A percentile compares a stretch with the other conserved stretches of the same genome.
Evolutionary conservation across 2,113 vertebrate genomes (phyloP).

Genomic region (Spizaetus ornatus): DNA sequence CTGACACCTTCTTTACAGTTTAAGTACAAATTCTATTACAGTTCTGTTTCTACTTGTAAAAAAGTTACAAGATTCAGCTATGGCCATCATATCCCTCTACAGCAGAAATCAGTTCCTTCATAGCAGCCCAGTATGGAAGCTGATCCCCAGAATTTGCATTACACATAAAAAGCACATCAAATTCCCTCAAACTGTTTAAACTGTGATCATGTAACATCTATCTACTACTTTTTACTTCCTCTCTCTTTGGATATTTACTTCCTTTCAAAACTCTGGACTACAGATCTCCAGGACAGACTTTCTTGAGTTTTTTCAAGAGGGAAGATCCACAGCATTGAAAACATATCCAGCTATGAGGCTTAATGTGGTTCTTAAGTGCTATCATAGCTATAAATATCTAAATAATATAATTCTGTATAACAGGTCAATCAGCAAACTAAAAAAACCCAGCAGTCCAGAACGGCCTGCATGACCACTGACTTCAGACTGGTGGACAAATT

Average conservation of each 20-base stretch:
- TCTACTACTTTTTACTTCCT: neutral
- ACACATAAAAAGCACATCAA: neutral
- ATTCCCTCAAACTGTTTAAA: neutral
- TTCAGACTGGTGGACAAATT: constrained; percentile 4
- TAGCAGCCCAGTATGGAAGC: neutral
- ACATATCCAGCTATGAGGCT: neutral
- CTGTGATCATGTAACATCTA: neutral
- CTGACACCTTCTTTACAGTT: neutral
- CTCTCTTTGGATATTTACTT: neutral
- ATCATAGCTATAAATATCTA: neutral
- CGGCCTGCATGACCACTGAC: neutral
- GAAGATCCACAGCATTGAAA: neutral
- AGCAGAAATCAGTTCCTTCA: neutral
- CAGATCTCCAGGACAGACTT: neutral
- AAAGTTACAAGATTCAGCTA: neutral
- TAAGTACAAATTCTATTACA: neutral
- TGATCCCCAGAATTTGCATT: neutral
- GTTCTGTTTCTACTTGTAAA: neutral
- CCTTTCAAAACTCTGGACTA: neutral
- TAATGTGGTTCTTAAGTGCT: neutral
- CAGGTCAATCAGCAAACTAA: neutral
- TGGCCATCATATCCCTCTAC: neutral
- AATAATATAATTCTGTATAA: neutral
- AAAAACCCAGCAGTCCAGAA: neutral
- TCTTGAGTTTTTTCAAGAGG: neutral